Base-by-base conservation (phyloP, 64 coral and sea anemone species). In the Montipora efflorescens region DNA sequence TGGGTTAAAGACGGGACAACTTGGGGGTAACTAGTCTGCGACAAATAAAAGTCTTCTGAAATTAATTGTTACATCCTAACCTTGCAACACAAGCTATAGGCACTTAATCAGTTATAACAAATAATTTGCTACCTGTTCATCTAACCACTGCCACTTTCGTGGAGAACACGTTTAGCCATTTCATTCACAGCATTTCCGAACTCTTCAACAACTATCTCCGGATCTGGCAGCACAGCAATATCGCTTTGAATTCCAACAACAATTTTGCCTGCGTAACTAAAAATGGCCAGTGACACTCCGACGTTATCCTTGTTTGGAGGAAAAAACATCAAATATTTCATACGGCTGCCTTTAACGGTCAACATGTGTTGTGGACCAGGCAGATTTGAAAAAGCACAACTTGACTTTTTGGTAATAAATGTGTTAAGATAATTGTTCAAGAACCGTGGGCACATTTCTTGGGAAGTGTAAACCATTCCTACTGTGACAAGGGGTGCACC, bases 341-440 rank as follows among this genome's bases (percentile, higher is more conserved):
- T 51, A 14, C 44, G 78, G 45, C 86, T 44, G 11, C 81, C 92
- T 79, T n/a, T 67, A 10, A 99, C 80, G 16, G 45, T 61, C 53
- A 99, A 87, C 0, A 58, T 77, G 9, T 79, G 3, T 15, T 76
- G 84, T 19, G 97, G 95, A 68, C 97, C 97, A 3, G 97, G 97
- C 0, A 99, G 95, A 94, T 99, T 99, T 7, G 97, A 99, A 19
- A 96, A n/a, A 10, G 94, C 95, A 89, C 95, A 92, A 19, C 55
- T 96, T 7, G 79, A 25, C 52, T 99, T 99, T 28, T 79, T 74
- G 2, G 80, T 23, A 21, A 96, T 76, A 36, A 85, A 84, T 2
- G 80, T 58, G 16, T 87, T 47, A 1, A 92, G 18, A 12, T 87
- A 87, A n/a, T 79, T 80, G 12, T 69, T n/a, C 25, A 99, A 15